phyloP scores from a whole-genome alignment of 1,140 invertebrate genomes.

The Aphelinus certus region DNA sequence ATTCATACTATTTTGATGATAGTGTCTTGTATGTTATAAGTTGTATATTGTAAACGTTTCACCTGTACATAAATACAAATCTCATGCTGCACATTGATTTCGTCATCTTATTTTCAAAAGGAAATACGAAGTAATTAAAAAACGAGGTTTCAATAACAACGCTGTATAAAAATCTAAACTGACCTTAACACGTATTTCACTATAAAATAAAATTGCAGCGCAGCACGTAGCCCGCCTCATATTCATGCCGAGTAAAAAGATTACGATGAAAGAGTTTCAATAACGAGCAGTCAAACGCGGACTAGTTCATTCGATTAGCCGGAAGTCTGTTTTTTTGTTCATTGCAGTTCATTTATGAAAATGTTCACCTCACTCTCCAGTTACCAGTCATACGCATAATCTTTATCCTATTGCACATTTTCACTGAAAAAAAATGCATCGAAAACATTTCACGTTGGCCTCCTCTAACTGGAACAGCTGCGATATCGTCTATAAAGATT shows the following conservation, averaged over 20 bases:
- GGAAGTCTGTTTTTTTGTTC: slow-evolving; percentile 12
- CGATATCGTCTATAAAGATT: neutral
- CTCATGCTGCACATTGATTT: slow-evolving; percentile 28
- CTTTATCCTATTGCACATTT: slow-evolving; percentile 34
- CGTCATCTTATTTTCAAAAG: slow-evolving; percentile 38
- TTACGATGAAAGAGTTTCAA: slow-evolving; percentile 16
- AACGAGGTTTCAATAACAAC: slow-evolving; percentile 41
- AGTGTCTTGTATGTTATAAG: slow-evolving; percentile 34
- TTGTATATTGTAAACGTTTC: slow-evolving; percentile 39
- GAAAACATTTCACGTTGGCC: slow-evolving; percentile 1
- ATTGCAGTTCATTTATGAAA: slow-evolving; percentile 21
- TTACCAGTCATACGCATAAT: neutral
- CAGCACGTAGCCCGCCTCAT: slow-evolving; percentile 18
- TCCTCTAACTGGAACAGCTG: neutral
- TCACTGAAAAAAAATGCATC: slow-evolving; percentile 23
- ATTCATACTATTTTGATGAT: too few relatives aligned
- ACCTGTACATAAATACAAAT: slow-evolving; percentile 21
- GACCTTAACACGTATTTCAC: slow-evolving; percentile 53
- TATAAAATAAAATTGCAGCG: slow-evolving; percentile 48
- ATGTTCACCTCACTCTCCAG: slow-evolving; percentile 24
- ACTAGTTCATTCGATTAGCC: slow-evolving; percentile 12
- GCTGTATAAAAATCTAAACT: slow-evolving; percentile 63
- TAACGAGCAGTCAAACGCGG: slow-evolving; percentile 23
- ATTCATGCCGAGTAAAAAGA: slow-evolving; percentile 43
- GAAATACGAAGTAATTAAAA: slow-evolving; percentile 44